A percentile compares a stretch with the other conserved stretches of the same genome.
These are phyloP conservation scores for Scaptomyza montana DNA, from an alignment of 1,140 invertebrate species.

Conservation along the genomic window DNA sequence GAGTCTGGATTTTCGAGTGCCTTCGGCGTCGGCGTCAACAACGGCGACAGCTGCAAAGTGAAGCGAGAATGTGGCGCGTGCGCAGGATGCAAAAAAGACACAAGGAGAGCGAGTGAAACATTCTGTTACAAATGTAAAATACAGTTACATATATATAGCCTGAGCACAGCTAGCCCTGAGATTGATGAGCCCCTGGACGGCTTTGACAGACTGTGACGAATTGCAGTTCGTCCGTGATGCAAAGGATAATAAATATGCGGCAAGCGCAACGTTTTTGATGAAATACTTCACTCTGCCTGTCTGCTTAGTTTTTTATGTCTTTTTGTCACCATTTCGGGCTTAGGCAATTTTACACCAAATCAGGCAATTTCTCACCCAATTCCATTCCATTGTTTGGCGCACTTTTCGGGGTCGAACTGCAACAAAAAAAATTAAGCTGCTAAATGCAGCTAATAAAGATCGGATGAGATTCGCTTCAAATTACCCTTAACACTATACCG, in stretches of 20 bases:
- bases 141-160: constrained; percentile 61
- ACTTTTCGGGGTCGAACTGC: constrained; percentile 49
- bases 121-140: constrained; percentile 46
- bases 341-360: constrained; percentile 76
- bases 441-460: constrained; percentile 56
- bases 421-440: constrained; percentile 55
- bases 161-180: constrained; percentile 29
- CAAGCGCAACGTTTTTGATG: constrained; percentile 25
- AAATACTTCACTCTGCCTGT: constrained; percentile 46
- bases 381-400: constrained; percentile 41
- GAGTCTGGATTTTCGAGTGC: constrained; percentile 34
- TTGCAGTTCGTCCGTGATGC: constrained; percentile 41
- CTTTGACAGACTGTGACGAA: constrained; percentile 72
- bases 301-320: constrained; percentile 48
- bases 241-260: constrained; percentile 20
- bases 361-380: constrained; percentile 78
- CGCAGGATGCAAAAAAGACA: constrained; percentile 13
- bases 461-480: constrained; percentile 20
- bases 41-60: constrained; percentile 39
- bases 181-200: constrained; percentile 50
- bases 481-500: neutral
- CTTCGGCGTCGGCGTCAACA: constrained; percentile 40
- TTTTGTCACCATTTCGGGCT: constrained; percentile 2
- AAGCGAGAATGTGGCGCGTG: constrained; percentile 48
- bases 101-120: too few species aligned